These are phyloP conservation scores for Callopanchax toddi DNA, from an alignment of 2,113 vertebrate species.

Conservation along the genomic window DNA sequence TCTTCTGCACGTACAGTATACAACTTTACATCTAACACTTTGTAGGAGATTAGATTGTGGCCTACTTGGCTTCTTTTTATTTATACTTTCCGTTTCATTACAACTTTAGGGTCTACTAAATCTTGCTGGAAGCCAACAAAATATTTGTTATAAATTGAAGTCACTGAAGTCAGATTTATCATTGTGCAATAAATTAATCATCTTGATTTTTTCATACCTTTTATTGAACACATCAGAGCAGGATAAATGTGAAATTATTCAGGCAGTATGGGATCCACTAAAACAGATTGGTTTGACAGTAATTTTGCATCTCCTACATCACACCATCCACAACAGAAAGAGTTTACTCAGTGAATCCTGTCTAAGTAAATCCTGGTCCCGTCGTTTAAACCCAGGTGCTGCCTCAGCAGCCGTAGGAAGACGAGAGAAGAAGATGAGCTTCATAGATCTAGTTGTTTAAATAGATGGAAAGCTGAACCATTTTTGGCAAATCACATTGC, in stretches of 20 bases:
- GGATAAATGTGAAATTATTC: not conserved
- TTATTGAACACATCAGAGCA: not conserved
- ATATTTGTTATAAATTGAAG: too few species aligned
- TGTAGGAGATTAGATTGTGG: too few species aligned
- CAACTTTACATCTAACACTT: too few species aligned
- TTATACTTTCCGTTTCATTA: too few species aligned
- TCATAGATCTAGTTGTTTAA: conserved; percentile 63
- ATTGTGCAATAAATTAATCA: too few species aligned
- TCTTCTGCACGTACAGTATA: not conserved
- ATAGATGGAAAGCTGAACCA: conserved; percentile 44
- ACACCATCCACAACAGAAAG: conserved; percentile 10
- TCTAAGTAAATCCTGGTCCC: conserved; percentile 32
- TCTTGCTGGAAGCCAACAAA: too few species aligned
- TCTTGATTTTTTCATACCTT: too few species aligned
- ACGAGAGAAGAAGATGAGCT: conserved; percentile 24
- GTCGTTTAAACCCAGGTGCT: conserved; percentile 62
- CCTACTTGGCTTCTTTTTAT: too few species aligned
- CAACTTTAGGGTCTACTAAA: too few species aligned
- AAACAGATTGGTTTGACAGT: not conserved
- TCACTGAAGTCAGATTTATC: too few species aligned
- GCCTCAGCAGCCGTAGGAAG: conserved; percentile 55
- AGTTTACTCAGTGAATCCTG: conserved; percentile 18
- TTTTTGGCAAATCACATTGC: conserved; percentile 45
- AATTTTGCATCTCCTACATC: conserved; percentile 13
- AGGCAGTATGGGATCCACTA: not conserved